These are phyloP conservation scores for Xyrichtys novacula DNA, from an alignment of 2,797 vertebrate species.

Conservation along the genomic window DNA sequence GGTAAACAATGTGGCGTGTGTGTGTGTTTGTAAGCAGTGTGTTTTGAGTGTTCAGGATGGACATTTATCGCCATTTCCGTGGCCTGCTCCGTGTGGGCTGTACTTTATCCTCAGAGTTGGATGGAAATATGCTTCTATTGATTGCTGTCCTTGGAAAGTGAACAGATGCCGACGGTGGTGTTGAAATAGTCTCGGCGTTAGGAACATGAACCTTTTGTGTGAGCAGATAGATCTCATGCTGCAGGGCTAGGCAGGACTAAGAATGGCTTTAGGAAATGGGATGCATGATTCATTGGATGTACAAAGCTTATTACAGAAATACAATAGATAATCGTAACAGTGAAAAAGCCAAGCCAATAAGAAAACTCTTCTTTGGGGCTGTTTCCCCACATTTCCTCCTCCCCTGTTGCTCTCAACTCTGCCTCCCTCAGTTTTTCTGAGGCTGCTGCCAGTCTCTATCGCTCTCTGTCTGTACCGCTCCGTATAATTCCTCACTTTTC, in stretches of 20 bases:
- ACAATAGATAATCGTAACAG: slow-evolving; percentile 67
- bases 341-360: slow-evolving; percentile 53
- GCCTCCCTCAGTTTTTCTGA: slow-evolving; percentile 26
- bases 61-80: slow-evolving; percentile 75
- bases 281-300: slow-evolving; percentile 61
- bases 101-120: slow-evolving; percentile 62
- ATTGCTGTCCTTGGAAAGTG: slow-evolving; percentile 78
- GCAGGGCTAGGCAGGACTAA: slow-evolving; percentile 50
- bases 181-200: slow-evolving; percentile 68
- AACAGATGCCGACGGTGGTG: slow-evolving; percentile 64
- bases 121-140: slow-evolving; percentile 77
- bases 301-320: slow-evolving; percentile 71
- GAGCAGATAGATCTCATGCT: slow-evolving; percentile 62
- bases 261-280: slow-evolving; percentile 65
- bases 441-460: slow-evolving; percentile 17
- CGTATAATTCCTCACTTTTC: slow-evolving; percentile 15
- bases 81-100: slow-evolving; percentile 60
- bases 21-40: slow-evolving; percentile 42
- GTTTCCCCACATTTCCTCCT: slow-evolving; percentile 28
- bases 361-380: slow-evolving; percentile 26
- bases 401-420: slow-evolving; percentile 17
- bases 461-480: slow-evolving; percentile 28
- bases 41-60: slow-evolving; percentile 61
- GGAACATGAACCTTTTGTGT: slow-evolving; percentile 72
- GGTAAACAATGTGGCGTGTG: slow-evolving; percentile 76